phyloP scores from a whole-genome alignment of 2,888 invertebrate genomes.

The Scaptomyza tumidula region DNA sequence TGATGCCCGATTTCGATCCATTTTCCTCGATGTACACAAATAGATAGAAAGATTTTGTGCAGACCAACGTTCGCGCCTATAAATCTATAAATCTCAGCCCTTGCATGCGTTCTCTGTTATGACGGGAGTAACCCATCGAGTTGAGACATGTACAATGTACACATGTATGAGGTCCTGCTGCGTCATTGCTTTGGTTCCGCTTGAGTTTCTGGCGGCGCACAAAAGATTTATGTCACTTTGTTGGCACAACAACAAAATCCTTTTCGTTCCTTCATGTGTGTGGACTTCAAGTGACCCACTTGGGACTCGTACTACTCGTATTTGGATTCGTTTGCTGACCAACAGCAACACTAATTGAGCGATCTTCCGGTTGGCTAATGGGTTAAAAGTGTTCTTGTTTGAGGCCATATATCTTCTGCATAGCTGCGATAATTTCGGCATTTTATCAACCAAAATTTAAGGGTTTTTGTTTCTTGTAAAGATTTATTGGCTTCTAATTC shows the following conservation, averaged over 20 bases:
- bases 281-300: slow-evolving; percentile 73
- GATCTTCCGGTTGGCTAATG: slow-evolving; percentile 82
- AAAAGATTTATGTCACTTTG: slow-evolving; percentile 81
- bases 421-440: slow-evolving; percentile 79
- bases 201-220: slow-evolving; percentile 57
- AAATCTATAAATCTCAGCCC: slow-evolving; percentile 55
- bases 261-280: slow-evolving; percentile 29
- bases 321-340: slow-evolving; percentile 49
- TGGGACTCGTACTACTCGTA: slow-evolving; percentile 53
- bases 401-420: slow-evolving; percentile 62
- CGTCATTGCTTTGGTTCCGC: slow-evolving; percentile 82
- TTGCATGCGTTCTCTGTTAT: slow-evolving; percentile 68
- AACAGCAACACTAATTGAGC: slow-evolving; percentile 78
- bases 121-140: slow-evolving; percentile 65
- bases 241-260: slow-evolving; percentile 68
- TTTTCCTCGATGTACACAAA: slow-evolving; percentile 57
- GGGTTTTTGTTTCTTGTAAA: slow-evolving; percentile 49
- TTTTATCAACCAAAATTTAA: slow-evolving; percentile 78
- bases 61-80: slow-evolving; percentile 48
- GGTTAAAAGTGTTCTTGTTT: slow-evolving; percentile 70
- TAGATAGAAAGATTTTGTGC: slow-evolving; percentile 49
- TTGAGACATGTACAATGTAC: slow-evolving; percentile 41
- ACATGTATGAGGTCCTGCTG: slow-evolving; percentile 56
- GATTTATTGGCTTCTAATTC: slow-evolving; percentile 70
- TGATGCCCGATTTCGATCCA: slow-evolving; percentile 62